Percentiles rank a stretch among this genome's conserved stretches.
phyloP scores from a whole-genome alignment of 2,113 vertebrate species.

The Todiramphus chloris region DNA sequence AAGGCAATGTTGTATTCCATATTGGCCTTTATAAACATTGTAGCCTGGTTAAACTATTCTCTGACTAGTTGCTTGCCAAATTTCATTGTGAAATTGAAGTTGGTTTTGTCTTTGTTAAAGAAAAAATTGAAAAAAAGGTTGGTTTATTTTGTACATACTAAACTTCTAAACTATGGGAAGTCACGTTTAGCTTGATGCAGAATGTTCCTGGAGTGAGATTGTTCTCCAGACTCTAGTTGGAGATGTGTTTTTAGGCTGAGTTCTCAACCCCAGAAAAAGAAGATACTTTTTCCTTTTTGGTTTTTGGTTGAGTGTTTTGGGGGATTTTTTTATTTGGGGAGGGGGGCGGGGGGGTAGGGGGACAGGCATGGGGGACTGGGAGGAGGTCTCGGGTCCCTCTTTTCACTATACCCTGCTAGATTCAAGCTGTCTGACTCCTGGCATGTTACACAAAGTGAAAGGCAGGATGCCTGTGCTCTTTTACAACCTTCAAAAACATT shows the following conservation, averaged over 20 bases:
- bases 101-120: slow-evolving; percentile 12
- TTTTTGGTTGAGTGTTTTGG: not conserved
- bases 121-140: not conserved
- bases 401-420: not conserved
- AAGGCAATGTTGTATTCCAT: not conserved
- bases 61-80: slow-evolving; percentile 59
- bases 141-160: not conserved
- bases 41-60: not conserved
- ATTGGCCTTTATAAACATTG: not conserved
- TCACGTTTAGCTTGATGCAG: not conserved
- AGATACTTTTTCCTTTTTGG: slow-evolving; percentile 12
- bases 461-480: not conserved
- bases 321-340: not conserved
- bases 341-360: no score
- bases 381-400: not conserved
- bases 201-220: not conserved
- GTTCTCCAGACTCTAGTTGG: not conserved
- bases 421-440: not conserved
- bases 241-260: slow-evolving; percentile 29
- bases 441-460: not conserved
- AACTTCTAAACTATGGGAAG: not conserved
- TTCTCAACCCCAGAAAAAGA: slow-evolving; percentile 69
- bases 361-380: not conserved
- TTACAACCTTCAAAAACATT: not conserved
- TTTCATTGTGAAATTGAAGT: slow-evolving; percentile 69